Evolutionary conservation across 2,113 vertebrate genomes (phyloP).

Genomic region (Pungitius pungitius): DNA sequence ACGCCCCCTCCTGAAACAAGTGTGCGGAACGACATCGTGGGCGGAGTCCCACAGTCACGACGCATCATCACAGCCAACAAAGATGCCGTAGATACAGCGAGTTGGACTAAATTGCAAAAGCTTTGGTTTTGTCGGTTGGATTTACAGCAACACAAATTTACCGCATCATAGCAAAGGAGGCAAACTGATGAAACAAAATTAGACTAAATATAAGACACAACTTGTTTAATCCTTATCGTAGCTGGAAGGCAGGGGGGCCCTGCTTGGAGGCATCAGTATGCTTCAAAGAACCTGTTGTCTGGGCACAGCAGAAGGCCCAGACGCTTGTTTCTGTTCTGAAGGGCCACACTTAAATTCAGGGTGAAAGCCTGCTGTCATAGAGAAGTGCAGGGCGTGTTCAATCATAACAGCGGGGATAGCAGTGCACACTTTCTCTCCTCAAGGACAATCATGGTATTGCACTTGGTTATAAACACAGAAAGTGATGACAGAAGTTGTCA

Average conservation of each 20-base stretch:
- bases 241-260: background rate
- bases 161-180: constrained; percentile 4
- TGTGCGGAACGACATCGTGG: constrained; percentile 92
- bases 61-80: constrained; percentile 58
- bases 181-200: background rate
- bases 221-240: background rate
- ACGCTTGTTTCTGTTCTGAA: background rate
- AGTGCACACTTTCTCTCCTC: background rate
- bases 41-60: constrained; percentile 71
- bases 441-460: background rate
- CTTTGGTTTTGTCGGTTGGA: background rate
- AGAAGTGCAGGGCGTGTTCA: background rate
- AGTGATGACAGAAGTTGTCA: background rate
- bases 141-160: constrained; percentile 2
- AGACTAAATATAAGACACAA: background rate
- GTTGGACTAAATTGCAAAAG: constrained; percentile 15
- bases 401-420: background rate
- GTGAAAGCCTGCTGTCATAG: background rate
- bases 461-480: background rate
- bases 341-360: background rate
- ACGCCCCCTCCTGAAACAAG: constrained; percentile 91
- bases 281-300: constrained; percentile 17
- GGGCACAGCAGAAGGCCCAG: background rate
- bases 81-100: constrained; percentile 29
- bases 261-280: constrained; percentile 13